Evolutionary conservation across 2,797 vertebrate genomes (phyloP), one percentile per base, ranked within the genome.

Genomic region (Cossypha niveicapilla): DNA sequence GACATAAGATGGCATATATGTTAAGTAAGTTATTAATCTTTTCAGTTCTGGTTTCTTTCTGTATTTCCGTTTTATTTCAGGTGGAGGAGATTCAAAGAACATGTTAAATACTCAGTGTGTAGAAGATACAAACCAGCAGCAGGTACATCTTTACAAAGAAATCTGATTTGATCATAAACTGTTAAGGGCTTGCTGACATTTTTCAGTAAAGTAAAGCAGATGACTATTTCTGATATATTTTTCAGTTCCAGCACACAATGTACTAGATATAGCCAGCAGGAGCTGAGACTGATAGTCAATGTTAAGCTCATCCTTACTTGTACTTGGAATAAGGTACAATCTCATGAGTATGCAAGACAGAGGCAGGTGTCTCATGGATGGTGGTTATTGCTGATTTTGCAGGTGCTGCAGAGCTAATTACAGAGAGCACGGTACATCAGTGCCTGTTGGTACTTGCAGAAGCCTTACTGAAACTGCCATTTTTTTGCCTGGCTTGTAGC

Each of bases 141-240:
- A 97, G 97, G 97, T 98, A 96, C 32, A 22, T 93, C 62, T 90
- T 88, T 53, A 37, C 27, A 39, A 85, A 58, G 41, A 95, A 63
- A 80, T 44, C 24, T 35, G 61, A 45, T 72, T 77, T 82, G 47
- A 17, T 82, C 28, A 16, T 82, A 32, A 71, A 47, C 32, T 81
- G 13, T 56, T 62, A 56, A n/a, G 4, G 22, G 7, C 15, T 88
- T 89, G 11, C 25, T 91, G n/a, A 17, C 28, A 62, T 21, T 94
- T 72, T 96, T 66, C 39, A 75, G 48, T 70, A 78, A 51, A 66
- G 39, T 66, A 53, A 60, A 95, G 27, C 45, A 78, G 19, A 51
- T 8, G 27, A 35, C 57, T 88, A 3, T 65, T 92, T 22, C 19
- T 90, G 50, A 83, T 83, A 18, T 53, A 21, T 37, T 9, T 60